A percentile compares a stretch with the other conserved stretches of the same genome.
These are phyloP conservation scores for Caranx melampygus DNA, from an alignment of 2,113 vertebrate genomes.

Conservation along the genomic window DNA sequence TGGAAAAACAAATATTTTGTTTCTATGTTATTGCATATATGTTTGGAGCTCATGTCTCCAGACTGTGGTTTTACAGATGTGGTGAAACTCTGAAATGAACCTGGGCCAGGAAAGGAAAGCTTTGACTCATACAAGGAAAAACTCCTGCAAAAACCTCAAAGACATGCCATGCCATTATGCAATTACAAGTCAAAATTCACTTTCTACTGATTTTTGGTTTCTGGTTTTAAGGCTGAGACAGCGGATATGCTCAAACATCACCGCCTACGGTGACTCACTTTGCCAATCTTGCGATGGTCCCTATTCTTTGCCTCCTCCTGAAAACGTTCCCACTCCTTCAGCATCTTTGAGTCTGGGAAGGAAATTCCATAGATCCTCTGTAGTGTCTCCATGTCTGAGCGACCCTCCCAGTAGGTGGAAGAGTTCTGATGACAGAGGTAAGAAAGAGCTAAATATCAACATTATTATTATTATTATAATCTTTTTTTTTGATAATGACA, in stretches of 20 bases:
- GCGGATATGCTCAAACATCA: conserved; percentile 2
- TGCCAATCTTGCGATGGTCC: conserved; percentile 97
- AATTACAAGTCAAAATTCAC: conserved; percentile 13
- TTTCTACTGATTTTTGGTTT: conserved; percentile 19
- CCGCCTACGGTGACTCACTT: conserved; percentile 81
- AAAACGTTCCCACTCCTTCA: conserved; percentile 99
- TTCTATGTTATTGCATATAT: background rate
- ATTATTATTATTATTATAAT: no score
- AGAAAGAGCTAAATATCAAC: background rate
- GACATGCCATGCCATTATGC: conserved; percentile 4
- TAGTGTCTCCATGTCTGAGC: conserved; percentile 95
- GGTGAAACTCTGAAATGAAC: no score
- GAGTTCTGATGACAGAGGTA: conserved; percentile 87
- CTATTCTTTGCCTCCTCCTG: conserved; percentile 97
- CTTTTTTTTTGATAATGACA: background rate
- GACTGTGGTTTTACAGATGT: background rate
- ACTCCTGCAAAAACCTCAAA: background rate
- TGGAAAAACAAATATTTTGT: background rate
- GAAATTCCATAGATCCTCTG: conserved; percentile 98
- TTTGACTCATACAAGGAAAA: conserved; percentile 1
- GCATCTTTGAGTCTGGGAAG: conserved; percentile 95
- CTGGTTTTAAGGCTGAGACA: conserved; percentile 6
- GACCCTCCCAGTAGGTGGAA: conserved; percentile 98
- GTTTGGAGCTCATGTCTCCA: background rate
- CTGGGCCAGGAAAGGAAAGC: background rate